These are phyloP conservation scores for Phalacrocorax aristotelis DNA, from an alignment of 2,113 vertebrate genomes.

Conservation along the genomic window DNA sequence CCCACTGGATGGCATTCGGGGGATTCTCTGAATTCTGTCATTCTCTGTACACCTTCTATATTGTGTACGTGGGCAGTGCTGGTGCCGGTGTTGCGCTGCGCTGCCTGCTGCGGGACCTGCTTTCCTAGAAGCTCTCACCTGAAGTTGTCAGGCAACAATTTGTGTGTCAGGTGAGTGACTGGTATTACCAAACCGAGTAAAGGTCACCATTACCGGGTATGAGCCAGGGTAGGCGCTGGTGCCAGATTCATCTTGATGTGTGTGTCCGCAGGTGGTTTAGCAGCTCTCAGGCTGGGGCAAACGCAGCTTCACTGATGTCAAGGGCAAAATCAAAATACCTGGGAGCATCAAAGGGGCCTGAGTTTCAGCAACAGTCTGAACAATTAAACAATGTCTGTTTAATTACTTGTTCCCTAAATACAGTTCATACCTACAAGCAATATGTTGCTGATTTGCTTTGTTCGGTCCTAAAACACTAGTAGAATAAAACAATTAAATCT, in stretches of 20 bases:
- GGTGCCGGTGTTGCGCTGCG: rapidly evolving
- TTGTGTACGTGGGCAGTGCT: background rate
- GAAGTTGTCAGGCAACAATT: background rate
- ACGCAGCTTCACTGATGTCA: no score
- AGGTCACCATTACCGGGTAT: rapidly evolving
- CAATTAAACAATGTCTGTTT: background rate
- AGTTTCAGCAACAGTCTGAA: background rate
- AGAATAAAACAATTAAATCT: background rate
- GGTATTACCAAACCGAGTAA: background rate
- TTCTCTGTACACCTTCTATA: background rate
- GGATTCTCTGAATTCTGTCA: background rate
- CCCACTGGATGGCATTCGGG: background rate
- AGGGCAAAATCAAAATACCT: background rate
- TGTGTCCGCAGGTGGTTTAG: background rate
- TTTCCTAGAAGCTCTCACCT: no score
- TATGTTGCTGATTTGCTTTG: background rate
- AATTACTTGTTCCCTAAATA: background rate
- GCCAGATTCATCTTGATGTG: background rate
- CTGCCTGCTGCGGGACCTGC: background rate
- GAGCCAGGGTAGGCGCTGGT: background rate
- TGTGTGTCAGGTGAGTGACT: no score
- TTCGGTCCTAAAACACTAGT: background rate
- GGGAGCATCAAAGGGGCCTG: background rate
- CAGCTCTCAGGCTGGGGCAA: background rate
- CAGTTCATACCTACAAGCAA: background rate